phyloP scores from a whole-genome alignment of 2,113 vertebrate genomes.

The Hippocampus barbouri region DNA sequence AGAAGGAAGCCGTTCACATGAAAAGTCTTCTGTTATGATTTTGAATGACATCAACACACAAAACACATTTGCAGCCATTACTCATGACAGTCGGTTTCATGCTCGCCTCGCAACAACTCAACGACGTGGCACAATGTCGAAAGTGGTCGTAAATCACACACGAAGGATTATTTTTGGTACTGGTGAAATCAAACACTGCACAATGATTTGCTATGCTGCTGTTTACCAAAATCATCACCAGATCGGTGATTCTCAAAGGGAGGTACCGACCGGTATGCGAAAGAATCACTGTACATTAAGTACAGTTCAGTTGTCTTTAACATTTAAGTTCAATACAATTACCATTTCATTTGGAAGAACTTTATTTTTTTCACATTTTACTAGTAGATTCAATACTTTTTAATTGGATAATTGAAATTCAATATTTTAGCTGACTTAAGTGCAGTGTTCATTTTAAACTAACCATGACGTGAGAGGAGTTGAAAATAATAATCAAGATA shows the following conservation, averaged over 20 bases:
- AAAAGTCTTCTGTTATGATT: background rate
- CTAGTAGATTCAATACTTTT: background rate
- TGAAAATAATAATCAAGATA: background rate
- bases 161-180: background rate
- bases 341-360: too few relatives aligned
- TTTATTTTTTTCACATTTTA: background rate
- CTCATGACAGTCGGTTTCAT: background rate
- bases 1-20: conserved; percentile 6
- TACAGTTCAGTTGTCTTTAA: background rate
- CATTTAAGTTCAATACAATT: background rate
- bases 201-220: too few relatives aligned
- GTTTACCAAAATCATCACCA: too few relatives aligned
- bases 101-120: background rate
- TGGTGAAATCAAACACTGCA: background rate
- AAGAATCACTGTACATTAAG: too few relatives aligned
- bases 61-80: conserved; percentile 33
- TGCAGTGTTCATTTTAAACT: background rate
- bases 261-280: too few relatives aligned
- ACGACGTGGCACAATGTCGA: conserved; percentile 11
- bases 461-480: background rate
- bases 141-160: conserved; percentile 19
- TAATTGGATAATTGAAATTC: background rate
- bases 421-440: background rate
- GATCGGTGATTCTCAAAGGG: too few relatives aligned
- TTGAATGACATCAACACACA: conserved; percentile 23